phyloP scores from a whole-genome alignment of 2,888 invertebrate species.

The Herminia tarsipennalis region DNA sequence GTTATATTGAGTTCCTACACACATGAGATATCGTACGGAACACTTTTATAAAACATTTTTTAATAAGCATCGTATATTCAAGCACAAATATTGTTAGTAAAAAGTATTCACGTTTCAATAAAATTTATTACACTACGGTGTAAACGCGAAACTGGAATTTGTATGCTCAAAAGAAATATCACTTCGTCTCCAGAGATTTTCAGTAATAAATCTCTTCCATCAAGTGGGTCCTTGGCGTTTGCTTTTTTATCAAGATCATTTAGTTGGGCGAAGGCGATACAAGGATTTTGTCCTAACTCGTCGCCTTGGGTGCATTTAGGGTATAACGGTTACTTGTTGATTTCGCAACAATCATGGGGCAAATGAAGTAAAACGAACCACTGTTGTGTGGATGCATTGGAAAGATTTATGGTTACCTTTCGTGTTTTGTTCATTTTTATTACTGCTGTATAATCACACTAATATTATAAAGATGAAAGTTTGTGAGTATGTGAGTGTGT shows the following conservation, averaged over 20 bases:
- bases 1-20: too few species aligned
- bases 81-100: too few species aligned
- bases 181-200: slow-evolving; percentile 62
- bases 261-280: slow-evolving; percentile 30
- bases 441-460: too few species aligned
- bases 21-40: too few species aligned
- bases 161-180: slow-evolving; percentile 68
- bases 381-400: slow-evolving; percentile 24
- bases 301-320: slow-evolving; percentile 55
- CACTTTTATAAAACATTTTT: too few species aligned
- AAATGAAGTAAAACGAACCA: slow-evolving; percentile 35
- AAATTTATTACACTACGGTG: too few species aligned
- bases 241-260: slow-evolving; percentile 71
- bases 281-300: slow-evolving; percentile 43
- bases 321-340: slow-evolving; percentile 33
- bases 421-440: too few species aligned
- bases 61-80: too few species aligned
- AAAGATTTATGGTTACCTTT: neutral
- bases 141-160: slow-evolving; percentile 48
- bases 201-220: slow-evolving; percentile 74
- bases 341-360: slow-evolving; percentile 39
- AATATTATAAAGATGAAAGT: too few species aligned
- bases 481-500: too few species aligned
- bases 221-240: slow-evolving; percentile 61
- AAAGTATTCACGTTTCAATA: too few species aligned